Evolutionary conservation across 2,797 vertebrate genomes (phyloP), one percentile per base, ranked within the genome.

Genomic region (Psittacula derbiana): DNA sequence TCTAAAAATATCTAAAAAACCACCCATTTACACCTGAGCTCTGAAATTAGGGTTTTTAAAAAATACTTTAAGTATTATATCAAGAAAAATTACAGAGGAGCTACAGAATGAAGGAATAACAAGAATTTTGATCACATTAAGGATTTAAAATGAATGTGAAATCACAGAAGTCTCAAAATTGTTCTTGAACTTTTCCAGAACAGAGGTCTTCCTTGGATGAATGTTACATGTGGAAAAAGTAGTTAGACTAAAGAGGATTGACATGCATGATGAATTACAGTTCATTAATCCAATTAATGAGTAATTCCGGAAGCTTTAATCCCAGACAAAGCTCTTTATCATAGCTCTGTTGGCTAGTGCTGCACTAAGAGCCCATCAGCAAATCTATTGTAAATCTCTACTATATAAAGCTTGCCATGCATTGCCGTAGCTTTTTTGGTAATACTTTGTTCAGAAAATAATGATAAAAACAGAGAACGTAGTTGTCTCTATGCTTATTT

Each of bases 251-350:
- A 71, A 92, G 82, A 80, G 91, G 97, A 80, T 93, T 95, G 90
- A 76, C 64, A 62, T 90, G 80, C 76, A 85, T 95, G 93, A 97
- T 97, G 90, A 94, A 96, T 97, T 96, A 96, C 84, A 90, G 74
- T 95, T 98, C 97, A 97, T 97, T 98, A 98, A 98, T 96, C 91
- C 97, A 98, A 98, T 98, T 97, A 97, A 98, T 97, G 92, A 97
- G 96, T 97, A 97, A 97, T 97, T 97, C 93, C 95, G 95, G 89
- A 95, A 95, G 91, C 91, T 96, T 44, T 83, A 95, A 96, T 95
- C 93, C 84, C 93, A 96, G 88, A 91, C 92, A 97, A 97, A 96
- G 91, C 91, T 85, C 92, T 96, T 97, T 96, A 96, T 96, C 97
- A 95, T 58, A 91, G 52, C 55, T 94, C 44, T 93, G 88, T 91